Evolutionary conservation across 2,888 invertebrate genomes (phyloP), one percentile per base, ranked within the genome.

Genomic region (Antheraea assamensis): DNA sequence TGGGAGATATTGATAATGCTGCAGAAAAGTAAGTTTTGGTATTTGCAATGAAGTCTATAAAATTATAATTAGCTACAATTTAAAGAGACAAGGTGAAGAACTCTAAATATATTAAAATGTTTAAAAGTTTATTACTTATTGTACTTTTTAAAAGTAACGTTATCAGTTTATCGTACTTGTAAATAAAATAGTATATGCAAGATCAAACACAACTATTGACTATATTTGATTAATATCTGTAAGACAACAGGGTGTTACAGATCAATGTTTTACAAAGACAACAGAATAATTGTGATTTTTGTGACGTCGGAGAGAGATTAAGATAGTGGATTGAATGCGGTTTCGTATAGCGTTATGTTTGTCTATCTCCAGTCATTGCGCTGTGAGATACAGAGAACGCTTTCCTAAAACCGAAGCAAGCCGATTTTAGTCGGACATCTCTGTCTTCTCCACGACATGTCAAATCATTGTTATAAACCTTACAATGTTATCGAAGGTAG

Each of bases 1-100:
- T 99, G 98, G 99, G 99, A 31, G 98, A 99, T 75, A 98, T 98
- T 0, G 98, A 97, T 77, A 96, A 97, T 82, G 97, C 96, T n/a
- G 97, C 97, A 2, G 98, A 98, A 76, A 97, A 97, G 91, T 94
- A 95, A 79, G 95, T 80, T 52, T 61, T 10, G 19, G 58, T 55
- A 55, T 35, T 73, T 52, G 19, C 71, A 30, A 1, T 58, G 58
- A 42, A 19, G 7, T 73, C n/a, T 70, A 49, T 30, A 30, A 70
- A 31, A n/a, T 55, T 21, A 47, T 61, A 55, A n/a, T 13, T 58
- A 24, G 13, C 10, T 58, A 58, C 42, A 13, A 13, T 24, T 24
- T 21, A 52, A 52, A 52, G 58, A 8, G 10, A n/a, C 2, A 21
- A 5, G 19, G 10, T n/a, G 24, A 52, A 52, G 52, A 52, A 52